Conservation (phyloP, 2,888 invertebrate species). For the Ophraella communa region DNA sequence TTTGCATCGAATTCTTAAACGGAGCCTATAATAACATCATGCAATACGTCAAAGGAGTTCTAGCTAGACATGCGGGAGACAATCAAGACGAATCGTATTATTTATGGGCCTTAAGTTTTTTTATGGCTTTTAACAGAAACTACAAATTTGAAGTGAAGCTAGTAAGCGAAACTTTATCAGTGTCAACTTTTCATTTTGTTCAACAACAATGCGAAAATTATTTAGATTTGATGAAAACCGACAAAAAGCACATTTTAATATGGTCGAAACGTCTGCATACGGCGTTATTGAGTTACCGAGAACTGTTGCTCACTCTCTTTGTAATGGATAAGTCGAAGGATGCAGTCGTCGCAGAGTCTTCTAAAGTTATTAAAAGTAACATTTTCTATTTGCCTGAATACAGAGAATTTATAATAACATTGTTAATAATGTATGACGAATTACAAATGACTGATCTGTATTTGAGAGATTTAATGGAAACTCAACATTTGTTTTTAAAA, state of each 20-base stretch:
- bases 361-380: constrained; percentile 87
- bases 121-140: constrained; percentile 95
- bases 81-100: constrained; percentile 93
- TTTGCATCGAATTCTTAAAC: constrained; percentile 91
- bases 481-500: constrained; percentile 88
- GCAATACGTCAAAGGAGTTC: constrained; percentile 81
- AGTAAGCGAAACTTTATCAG: constrained; percentile 93
- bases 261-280: constrained; percentile 90
- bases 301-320: constrained; percentile 82
- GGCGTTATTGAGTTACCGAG: constrained; percentile 79
- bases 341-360: constrained; percentile 74
- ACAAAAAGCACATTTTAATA: constrained; percentile 85
- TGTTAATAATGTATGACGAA: constrained; percentile 84
- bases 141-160: constrained; percentile 86
- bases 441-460: constrained; percentile 84
- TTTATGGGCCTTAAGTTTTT: constrained; percentile 92
- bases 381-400: constrained; percentile 95
- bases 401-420: constrained; percentile 83
- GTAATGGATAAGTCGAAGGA: constrained; percentile 82
- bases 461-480: constrained; percentile 86
- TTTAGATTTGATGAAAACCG: constrained; percentile 81
- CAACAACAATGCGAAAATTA: constrained; percentile 90
- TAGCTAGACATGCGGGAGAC: constrained; percentile 70
- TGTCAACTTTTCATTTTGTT: constrained; percentile 91
- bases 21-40: constrained; percentile 93